phyloP scores from a whole-genome alignment of 1,140 invertebrate species.

The Aradophagus sp. region DNA sequence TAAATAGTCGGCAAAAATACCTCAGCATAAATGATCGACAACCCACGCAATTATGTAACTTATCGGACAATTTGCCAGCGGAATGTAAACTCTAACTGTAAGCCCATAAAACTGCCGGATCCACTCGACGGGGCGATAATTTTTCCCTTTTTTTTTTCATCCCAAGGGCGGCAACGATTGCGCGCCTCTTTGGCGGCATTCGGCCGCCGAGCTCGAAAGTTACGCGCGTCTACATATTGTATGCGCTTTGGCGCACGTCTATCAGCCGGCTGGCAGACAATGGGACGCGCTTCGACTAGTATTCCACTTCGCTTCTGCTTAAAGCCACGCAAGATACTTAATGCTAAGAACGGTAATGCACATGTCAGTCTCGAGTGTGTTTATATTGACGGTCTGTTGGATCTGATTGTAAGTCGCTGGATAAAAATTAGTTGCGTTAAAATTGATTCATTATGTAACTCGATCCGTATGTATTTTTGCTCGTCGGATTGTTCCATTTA shows the following conservation, averaged over 20 bases:
- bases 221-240: conserved; percentile 39
- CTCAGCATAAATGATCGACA: conserved; percentile 11
- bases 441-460: no score
- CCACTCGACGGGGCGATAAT: conserved; percentile 5
- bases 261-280: conserved; percentile 57
- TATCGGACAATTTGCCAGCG: conserved; percentile 10
- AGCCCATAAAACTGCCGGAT: conserved; percentile 17
- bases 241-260: conserved; percentile 48
- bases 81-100: conserved; percentile 33
- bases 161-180: no score
- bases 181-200: conserved; percentile 27
- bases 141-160: conserved; percentile 27
- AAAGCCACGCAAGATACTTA: no score
- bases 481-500: no score
- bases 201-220: conserved; percentile 12
- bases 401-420: no score
- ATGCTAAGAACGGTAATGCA: no score
- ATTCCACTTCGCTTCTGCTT: conserved; percentile 51
- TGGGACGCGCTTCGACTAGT: conserved; percentile 60
- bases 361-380: no score
- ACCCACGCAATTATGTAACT: conserved; percentile 24
- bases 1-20: no score
- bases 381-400: no score
- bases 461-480: no score
- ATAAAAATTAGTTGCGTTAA: no score